Percentiles rank a stretch among this genome's conserved stretches.
Conservation (phyloP, 2,113 vertebrate species). For the Gnathonemus longibarbis region DNA sequence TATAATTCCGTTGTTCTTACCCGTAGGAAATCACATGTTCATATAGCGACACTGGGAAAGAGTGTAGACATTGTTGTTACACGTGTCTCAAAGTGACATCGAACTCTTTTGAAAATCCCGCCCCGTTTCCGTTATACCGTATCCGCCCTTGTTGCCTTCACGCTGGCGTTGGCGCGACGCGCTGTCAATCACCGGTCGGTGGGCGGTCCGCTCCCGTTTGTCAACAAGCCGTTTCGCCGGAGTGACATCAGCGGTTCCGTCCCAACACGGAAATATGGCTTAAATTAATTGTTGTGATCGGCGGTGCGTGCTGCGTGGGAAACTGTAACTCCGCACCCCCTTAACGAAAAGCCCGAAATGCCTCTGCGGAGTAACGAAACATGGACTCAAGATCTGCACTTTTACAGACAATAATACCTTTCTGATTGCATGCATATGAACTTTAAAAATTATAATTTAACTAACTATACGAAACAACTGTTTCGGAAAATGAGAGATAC, state of each 20-base stretch:
- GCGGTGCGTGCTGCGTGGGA: slow-evolving; percentile 12
- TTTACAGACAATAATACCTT: slow-evolving; percentile 27
- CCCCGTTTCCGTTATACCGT: slow-evolving; percentile 8
- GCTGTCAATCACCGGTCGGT: slow-evolving; percentile 30
- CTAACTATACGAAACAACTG: neutral
- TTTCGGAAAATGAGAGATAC: slow-evolving; percentile 13
- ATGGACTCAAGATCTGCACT: slow-evolving; percentile 30
- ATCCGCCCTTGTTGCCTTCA: slow-evolving; percentile 10
- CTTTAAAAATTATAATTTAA: neutral
- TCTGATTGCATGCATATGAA: neutral
- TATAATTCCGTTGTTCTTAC: slow-evolving; percentile 7
- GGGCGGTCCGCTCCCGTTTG: neutral
- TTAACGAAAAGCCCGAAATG: neutral
- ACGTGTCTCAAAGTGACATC: slow-evolving; percentile 55
- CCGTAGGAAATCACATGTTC: neutral
- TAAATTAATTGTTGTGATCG: slow-evolving; percentile 18
- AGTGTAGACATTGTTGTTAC: slow-evolving; percentile 37
- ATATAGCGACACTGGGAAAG: neutral
- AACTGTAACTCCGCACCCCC: neutral
- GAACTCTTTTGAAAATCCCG: slow-evolving; percentile 45
- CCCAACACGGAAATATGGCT: slow-evolving; percentile 60
- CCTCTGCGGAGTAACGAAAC: neutral
- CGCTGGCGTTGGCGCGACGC: slow-evolving; percentile 42
- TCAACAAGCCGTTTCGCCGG: slow-evolving; percentile 19
- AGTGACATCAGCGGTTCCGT: slow-evolving; percentile 50